Evolutionary conservation across 2,113 vertebrate genomes (phyloP), one percentile per base, ranked within the genome.

Genomic region (Trematomus loennbergii): DNA sequence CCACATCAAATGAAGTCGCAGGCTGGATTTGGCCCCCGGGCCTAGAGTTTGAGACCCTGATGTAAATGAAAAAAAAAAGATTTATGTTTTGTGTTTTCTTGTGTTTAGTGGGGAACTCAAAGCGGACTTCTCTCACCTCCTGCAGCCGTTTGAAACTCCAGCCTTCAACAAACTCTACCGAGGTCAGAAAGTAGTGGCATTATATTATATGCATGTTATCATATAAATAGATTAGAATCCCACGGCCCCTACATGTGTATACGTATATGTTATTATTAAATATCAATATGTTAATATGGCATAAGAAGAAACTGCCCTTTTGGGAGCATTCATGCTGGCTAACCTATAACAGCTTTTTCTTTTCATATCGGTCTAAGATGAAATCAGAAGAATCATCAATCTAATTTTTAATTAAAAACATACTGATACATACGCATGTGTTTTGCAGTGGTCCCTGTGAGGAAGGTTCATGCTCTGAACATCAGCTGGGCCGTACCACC

Each of bases 401-500:
- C 25, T 52, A 4, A 52, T 12, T 53, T 5, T n/a, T 22, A 17
- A 25, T 15, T 5, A 5, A 12, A 60, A 2, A 17, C 48, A 9
- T 12, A 5, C 12, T 48, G 8, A 48, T 5, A 49, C 8, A 5
- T 60, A 0, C 13, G 10, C 10, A 5, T 73, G 61, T 84, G 55
- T 91, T 79, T 93, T 94, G 50, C 92, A 99, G 98, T 99, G 93
- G 94, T 99, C 90, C 98, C 98, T 54, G 95, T 99, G 91, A 96
- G 96, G 93, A 99, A 98, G 69, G 96, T 98, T 80, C 98, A 99
- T 50, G 97, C 96, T 75, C 70, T 99, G 92, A 98, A 93, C 83
- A 96, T 99, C 93, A 98, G 96, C 64, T 99, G 98, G 98, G 96
- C 97, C 0, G 95, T 99, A 59, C 97, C 97, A 0, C 97, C 97